phyloP scores from a whole-genome alignment of 2,113 vertebrate species.

The Onychostruthus taczanowskii region DNA sequence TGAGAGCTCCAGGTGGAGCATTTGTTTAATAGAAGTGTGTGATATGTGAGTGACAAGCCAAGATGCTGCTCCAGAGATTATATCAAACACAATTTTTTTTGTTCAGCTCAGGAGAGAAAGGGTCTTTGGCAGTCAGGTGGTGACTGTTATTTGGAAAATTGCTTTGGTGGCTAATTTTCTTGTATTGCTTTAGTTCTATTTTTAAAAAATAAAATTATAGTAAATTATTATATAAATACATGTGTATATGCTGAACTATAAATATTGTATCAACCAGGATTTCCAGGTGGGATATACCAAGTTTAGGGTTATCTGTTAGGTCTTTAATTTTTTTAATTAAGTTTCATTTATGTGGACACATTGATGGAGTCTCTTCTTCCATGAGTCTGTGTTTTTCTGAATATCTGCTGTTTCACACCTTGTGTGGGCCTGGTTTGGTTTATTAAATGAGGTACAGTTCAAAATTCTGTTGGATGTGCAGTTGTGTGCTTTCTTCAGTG shows the following conservation, averaged over 20 bases:
- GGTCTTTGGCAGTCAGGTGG: neutral
- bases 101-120: neutral
- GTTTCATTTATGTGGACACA: neutral
- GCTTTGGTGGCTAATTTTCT: neutral
- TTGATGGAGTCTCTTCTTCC: neutral
- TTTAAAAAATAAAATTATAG: neutral
- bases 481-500: neutral
- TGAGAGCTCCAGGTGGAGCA: neutral
- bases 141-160: neutral
- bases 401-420: neutral
- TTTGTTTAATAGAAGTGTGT: neutral
- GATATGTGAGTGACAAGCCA: neutral
- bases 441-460: neutral
- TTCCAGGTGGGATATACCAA: neutral
- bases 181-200: neutral
- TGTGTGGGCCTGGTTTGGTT: neutral
- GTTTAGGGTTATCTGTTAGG: neutral
- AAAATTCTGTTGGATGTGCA: neutral
- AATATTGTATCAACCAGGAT: neutral
- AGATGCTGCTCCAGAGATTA: neutral
- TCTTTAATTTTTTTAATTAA: neutral
- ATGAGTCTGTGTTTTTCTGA: neutral
- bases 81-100: neutral
- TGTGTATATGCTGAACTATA: neutral
- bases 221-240: neutral